Evolutionary conservation across 2,797 vertebrate species (phyloP), one percentile per base, ranked within the genome.

Genomic region (Hirundo rustica): DNA sequence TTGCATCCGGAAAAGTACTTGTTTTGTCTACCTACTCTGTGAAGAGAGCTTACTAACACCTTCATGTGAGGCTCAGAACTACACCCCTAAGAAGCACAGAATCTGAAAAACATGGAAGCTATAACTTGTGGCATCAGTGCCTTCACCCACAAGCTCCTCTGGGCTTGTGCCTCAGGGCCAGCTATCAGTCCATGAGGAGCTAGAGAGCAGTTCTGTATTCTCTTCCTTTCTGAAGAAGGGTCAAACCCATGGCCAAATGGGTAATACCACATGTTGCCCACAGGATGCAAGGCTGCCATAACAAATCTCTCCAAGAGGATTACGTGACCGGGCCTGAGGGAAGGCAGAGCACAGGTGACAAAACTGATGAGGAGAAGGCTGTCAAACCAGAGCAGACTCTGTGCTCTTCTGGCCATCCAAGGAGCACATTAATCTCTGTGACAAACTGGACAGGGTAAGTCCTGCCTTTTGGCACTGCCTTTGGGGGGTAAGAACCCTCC

Each of bases 281-380:
- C 14, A 74, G 57, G 65, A 83, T 29, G 17, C 62, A 57, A 74
- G n/a, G 47, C 32, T 93, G 71, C 75, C 68, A 50, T n/a, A 65
- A 48, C 55, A 73, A 64, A 87, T 80, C 42, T 26, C 82, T 47
- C 81, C 68, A 67, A 73, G 53, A 66, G 5, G 8, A 78, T 3
- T 38, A 70, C 48, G 60, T 14, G 44, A 55, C 15, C 14, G 78
- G 25, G 73, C 92, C 58, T 68, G 42, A 86, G 36, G 82, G 70
- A 80, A 72, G 27, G 50, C 47, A 89, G 60, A 84, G n/a, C n/a
- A 88, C 66, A 96, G 93, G 93, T 90, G 83, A 92, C 53, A 9
- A 21, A 45, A 95, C 34, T 38, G 68, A 70, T 40, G 50, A 86
- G 42, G 45, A 85, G 26, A 79, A 73, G 48, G 30, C 65, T 77